Evolutionary conservation across 2,797 vertebrate genomes (phyloP), one percentile per base, ranked within the genome.

Genomic region (Enteromius viviparus): DNA sequence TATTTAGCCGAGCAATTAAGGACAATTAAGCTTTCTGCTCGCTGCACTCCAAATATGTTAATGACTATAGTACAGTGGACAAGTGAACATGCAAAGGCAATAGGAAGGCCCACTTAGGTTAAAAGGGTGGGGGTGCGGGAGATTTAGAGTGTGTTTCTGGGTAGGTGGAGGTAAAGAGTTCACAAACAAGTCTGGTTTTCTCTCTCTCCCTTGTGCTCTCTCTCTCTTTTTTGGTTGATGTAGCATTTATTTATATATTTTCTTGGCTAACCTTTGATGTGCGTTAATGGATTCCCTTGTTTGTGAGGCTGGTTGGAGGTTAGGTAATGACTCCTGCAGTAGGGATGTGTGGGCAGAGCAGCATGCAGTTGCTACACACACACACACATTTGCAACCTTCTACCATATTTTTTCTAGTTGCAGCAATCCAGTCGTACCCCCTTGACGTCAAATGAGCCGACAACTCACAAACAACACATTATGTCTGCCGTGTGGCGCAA

Each of bases 21-120:
- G 95, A 94, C 96, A 96, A 96, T 97, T 97, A 96, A 96, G 96
- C 95, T 96, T 96, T 93, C 95, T 96, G 95, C 95, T 94, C 91
- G 89, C 94, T 96, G 94, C 95, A 95, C 94, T 96, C 93, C 95
- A 95, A 95, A 94, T 95, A 95, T 96, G 94, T 95, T 96, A 94
- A 95, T 96, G 95, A 93, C 94, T 94, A 92, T 91, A 83, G 86
- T 93, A 92, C 91, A 94, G 93, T 94, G 95, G 95, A 92, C 90
- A 92, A 92, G 92, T 86, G 90, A 94, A 95, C 94, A 94, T 92
- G 94, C 91, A 90, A 93, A 93, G 91, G 93, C 91, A 94, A 91
- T 91, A 93, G 92, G 91, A 92, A 86, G 87, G 81, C 84, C 89
- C 85, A 86, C 87, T 89, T 90, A 90, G 93, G 93, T 95, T 93